A percentile compares a stretch with the other conserved stretches of the same genome.
These are phyloP conservation scores for Lepidurus couesii DNA, from an alignment of 1,140 invertebrate species.

Conservation along the genomic window DNA sequence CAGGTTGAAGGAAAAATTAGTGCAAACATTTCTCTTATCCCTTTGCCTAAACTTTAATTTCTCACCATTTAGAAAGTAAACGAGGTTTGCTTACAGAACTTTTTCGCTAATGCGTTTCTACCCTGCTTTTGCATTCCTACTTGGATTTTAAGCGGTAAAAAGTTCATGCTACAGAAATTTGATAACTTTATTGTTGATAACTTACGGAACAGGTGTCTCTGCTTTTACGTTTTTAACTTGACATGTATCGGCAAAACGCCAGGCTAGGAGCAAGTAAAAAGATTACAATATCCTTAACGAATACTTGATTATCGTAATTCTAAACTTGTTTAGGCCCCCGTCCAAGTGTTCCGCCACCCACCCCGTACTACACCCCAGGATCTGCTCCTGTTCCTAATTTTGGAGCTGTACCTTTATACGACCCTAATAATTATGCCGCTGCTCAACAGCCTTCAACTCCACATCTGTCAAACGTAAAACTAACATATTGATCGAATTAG, in stretches of 20 bases:
- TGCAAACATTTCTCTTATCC: neutral
- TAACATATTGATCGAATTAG: too few relatives aligned
- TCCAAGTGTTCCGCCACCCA: neutral
- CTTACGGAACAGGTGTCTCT: neutral
- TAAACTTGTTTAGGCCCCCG: neutral
- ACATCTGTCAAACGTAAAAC: neutral
- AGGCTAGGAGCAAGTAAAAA: conserved; percentile 7
- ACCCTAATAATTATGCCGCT: neutral
- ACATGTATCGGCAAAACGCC: neutral
- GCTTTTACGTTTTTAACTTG: neutral
- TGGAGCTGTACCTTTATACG: neutral
- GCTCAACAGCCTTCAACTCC: neutral
- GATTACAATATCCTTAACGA: neutral
- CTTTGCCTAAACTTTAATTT: neutral
- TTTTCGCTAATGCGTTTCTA: neutral
- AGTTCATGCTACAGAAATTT: neutral
- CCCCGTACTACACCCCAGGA: neutral
- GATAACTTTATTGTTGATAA: neutral
- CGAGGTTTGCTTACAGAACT: neutral
- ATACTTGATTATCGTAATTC: neutral
- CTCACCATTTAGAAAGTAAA: neutral
- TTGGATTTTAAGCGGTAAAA: neutral
- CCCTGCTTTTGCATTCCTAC: neutral
- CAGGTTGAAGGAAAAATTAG: conserved; percentile 12
- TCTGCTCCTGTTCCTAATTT: conserved; percentile 3